phyloP scores from a whole-genome alignment of 2,797 vertebrate genomes.

The Aplochiton taeniatus region DNA sequence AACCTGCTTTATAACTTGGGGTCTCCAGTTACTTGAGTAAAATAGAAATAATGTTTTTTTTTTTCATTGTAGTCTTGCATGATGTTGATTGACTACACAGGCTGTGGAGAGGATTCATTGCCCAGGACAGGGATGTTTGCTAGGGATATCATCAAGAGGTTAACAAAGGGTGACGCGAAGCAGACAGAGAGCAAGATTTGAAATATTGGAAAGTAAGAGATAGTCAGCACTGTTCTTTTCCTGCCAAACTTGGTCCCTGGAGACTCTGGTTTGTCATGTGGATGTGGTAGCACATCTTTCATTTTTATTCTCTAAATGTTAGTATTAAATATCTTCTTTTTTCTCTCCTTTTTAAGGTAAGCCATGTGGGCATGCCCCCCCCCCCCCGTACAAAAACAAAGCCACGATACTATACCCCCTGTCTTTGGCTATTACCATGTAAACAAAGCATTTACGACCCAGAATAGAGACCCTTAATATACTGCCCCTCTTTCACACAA shows the following conservation, averaged over 20 bases:
- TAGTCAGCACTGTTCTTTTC: background rate
- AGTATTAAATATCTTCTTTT: too few relatives aligned
- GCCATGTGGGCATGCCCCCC: background rate
- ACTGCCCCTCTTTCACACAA: constrained; percentile 37
- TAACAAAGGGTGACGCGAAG: too few relatives aligned
- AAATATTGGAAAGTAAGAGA: background rate
- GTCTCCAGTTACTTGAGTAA: too few relatives aligned
- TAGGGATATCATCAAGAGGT: too few relatives aligned
- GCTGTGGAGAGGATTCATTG: too few relatives aligned
- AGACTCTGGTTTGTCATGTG: background rate
- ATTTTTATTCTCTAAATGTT: too few relatives aligned
- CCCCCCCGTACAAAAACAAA: background rate
- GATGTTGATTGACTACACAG: too few relatives aligned
- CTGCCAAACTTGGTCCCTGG: background rate
- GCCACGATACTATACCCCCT: background rate
- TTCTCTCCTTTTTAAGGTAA: too few relatives aligned
- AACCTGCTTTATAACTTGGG: too few relatives aligned
- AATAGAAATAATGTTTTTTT: too few relatives aligned
- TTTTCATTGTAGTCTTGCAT: too few relatives aligned
- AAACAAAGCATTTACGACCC: constrained; percentile 20
- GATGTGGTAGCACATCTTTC: background rate
- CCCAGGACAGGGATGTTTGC: too few relatives aligned
- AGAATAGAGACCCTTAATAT: constrained; percentile 43
- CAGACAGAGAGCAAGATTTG: background rate
- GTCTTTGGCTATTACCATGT: background rate